These are phyloP conservation scores for Lapara coniferarum DNA, from an alignment of 2,888 invertebrate genomes.

Conservation along the genomic window DNA sequence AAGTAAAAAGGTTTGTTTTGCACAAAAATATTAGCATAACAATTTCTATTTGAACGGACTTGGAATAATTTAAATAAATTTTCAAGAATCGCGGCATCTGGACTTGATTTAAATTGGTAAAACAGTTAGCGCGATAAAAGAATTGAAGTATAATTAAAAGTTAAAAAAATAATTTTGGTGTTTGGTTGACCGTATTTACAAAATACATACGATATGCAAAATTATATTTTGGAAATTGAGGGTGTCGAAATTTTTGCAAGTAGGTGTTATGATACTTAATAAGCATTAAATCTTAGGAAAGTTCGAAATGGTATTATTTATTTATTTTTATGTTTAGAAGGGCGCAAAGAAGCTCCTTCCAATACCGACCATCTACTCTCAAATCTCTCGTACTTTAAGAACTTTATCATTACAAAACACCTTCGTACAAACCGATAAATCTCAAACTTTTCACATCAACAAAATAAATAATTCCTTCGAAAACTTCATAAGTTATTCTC, in stretches of 20 bases:
- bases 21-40: not conserved
- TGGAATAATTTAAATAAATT: not conserved
- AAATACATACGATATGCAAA: no score
- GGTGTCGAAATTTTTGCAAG: no score
- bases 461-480: not conserved
- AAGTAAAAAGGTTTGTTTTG: not conserved
- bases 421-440: not conserved
- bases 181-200: no score
- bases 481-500: conserved; percentile 15
- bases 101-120: not conserved
- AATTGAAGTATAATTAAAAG: no score
- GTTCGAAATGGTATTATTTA: no score
- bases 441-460: not conserved
- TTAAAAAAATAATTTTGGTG: no score
- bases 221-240: no score
- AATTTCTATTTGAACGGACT: not conserved
- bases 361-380: not conserved
- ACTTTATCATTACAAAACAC: not conserved
- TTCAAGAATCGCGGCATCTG: not conserved
- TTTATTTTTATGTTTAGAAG: no score
- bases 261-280: no score
- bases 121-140: not conserved
- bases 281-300: no score
- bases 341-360: no score
- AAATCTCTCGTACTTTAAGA: not conserved